Conservation (phyloP, 2,888 invertebrate species). For the Drosophila helvetica region DNA sequence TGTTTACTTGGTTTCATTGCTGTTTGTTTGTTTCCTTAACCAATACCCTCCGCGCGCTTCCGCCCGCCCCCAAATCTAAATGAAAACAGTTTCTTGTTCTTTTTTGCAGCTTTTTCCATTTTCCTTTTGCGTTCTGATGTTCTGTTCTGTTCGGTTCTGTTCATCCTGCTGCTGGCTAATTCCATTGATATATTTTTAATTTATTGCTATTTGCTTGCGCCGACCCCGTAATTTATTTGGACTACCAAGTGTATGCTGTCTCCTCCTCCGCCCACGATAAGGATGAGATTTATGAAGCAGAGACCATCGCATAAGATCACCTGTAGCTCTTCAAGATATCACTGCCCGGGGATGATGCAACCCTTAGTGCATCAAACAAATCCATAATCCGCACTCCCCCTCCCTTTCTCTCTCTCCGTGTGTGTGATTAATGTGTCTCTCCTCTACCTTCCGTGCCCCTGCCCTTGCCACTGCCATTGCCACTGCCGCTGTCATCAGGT, state of each 20-base stretch:
- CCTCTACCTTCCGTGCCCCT: conserved; percentile 20
- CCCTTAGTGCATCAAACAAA: neutral
- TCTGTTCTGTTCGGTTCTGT: conserved; percentile 1
- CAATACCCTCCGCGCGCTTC: conserved; percentile 16
- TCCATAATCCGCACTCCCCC: neutral
- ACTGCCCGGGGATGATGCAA: conserved; percentile 6
- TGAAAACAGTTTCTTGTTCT: conserved; percentile 68
- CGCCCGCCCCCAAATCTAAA: conserved; percentile 43
- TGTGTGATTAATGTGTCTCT: conserved; percentile 67
- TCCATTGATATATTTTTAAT: conserved; percentile 73
- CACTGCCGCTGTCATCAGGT: conserved; percentile 74
- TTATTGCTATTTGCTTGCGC: conserved; percentile 67
- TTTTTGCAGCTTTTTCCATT: conserved; percentile 25
- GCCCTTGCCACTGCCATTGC: conserved; percentile 1
- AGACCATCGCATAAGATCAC: conserved; percentile 4
- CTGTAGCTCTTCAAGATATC: neutral
- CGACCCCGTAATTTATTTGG: conserved; percentile 66
- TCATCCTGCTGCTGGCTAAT: conserved; percentile 34
- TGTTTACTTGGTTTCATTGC: conserved; percentile 77
- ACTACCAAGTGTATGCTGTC: too few species aligned
- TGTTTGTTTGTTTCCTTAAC: conserved; percentile 72
- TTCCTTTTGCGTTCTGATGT: conserved; percentile 26
- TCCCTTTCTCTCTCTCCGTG: neutral
- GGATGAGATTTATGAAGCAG: conserved; percentile 45
- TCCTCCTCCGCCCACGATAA: conserved; percentile 32